A percentile compares a stretch with the other conserved stretches of the same genome.
Evolutionary conservation across 1,140 invertebrate species (phyloP).

Genomic region (Drosophila neocordata): DNA sequence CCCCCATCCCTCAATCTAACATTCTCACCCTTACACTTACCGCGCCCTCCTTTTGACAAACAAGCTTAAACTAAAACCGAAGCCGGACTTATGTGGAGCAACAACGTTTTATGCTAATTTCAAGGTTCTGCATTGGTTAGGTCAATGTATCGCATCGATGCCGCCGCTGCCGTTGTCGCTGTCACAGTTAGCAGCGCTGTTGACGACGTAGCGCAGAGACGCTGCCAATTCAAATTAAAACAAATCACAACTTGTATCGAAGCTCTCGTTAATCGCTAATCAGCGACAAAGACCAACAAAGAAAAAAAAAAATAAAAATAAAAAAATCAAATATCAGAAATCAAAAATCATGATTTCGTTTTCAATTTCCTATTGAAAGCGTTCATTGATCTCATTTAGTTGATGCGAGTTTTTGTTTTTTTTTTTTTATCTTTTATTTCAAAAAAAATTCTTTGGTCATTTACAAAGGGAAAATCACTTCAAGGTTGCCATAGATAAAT

Average conservation of each 20-base stretch:
- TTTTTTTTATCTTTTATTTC: slow-evolving; percentile 15
- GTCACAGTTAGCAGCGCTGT: slow-evolving; percentile 15
- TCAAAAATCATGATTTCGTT: slow-evolving; percentile 50
- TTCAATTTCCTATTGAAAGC: slow-evolving; percentile 73
- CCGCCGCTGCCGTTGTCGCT: slow-evolving; percentile 17
- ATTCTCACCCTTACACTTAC: background rate
- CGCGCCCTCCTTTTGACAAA: background rate
- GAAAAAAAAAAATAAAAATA: slow-evolving; percentile 55
- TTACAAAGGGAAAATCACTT: slow-evolving; percentile 32
- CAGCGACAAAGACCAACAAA: slow-evolving; percentile 49
- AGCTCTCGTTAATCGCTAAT: slow-evolving; percentile 42
- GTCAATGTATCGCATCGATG: slow-evolving; percentile 65
- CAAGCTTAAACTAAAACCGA: background rate
- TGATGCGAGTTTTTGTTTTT: background rate
- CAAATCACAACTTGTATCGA: slow-evolving; percentile 14
- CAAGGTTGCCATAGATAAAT: slow-evolving; percentile 43
- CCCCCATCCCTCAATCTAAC: background rate
- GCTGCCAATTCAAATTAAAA: slow-evolving; percentile 35
- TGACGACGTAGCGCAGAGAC: background rate
- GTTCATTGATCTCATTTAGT: slow-evolving; percentile 64
- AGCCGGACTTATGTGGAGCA: slow-evolving; percentile 57
- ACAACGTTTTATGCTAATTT: slow-evolving; percentile 68
- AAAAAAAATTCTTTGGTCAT: background rate
- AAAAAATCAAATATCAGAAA: slow-evolving; percentile 22
- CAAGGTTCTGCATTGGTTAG: slow-evolving; percentile 75